Evolutionary conservation across 2,797 vertebrate species (phyloP).

Genomic region (Muscicapa comitata): DNA sequence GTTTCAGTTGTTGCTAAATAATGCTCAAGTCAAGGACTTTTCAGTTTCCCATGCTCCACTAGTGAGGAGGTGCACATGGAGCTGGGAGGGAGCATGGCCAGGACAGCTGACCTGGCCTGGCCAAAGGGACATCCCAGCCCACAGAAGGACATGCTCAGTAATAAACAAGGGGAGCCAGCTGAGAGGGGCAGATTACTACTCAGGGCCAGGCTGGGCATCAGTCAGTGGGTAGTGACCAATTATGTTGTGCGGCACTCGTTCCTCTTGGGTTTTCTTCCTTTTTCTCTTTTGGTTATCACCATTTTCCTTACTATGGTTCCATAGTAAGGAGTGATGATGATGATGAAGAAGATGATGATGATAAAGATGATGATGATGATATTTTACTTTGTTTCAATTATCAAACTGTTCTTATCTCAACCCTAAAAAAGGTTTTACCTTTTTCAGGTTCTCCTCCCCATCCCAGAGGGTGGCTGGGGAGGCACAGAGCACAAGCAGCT

Average conservation of each 20-base stretch:
- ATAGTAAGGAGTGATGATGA: neutral
- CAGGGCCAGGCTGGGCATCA: neutral
- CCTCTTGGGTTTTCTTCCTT: neutral
- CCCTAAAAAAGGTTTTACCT: neutral
- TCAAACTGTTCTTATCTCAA: neutral
- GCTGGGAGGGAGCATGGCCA: neutral
- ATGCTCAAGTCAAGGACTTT: neutral
- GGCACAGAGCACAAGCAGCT: rapidly evolving
- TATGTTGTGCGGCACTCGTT: neutral
- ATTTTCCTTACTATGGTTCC: neutral
- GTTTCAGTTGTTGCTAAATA: neutral
- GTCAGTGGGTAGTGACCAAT: neutral
- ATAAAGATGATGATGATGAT: neutral
- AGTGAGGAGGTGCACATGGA: neutral
- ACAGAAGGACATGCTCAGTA: neutral
- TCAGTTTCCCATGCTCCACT: neutral
- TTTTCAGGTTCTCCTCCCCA: neutral
- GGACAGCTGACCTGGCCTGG: neutral
- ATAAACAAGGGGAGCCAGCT: neutral
- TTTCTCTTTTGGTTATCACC: neutral
- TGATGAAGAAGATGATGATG: too few species aligned
- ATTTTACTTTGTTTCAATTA: neutral
- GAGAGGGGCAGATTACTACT: neutral
- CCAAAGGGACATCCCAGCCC: neutral
- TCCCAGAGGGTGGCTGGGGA: rapidly evolving